Conservation (phyloP, 92 coral and sea anemone species). For the Zoanthus sociatus region DNA sequence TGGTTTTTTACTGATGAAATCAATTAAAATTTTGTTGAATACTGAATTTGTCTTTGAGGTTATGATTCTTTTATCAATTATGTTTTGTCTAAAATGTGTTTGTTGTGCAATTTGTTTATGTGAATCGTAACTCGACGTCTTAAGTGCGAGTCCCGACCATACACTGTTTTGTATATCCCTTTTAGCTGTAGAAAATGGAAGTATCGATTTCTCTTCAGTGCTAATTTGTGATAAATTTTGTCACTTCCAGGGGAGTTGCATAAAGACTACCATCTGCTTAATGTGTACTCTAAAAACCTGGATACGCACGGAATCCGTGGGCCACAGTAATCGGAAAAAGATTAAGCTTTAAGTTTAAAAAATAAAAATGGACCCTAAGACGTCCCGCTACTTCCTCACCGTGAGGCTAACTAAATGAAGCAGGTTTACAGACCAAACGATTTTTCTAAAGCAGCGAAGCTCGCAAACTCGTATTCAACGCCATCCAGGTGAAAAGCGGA, state of each 20-base stretch:
- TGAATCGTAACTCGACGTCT: neutral
- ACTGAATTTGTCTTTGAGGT: neutral
- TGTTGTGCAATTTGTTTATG: neutral
- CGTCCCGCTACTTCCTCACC: neutral
- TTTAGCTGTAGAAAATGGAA: too few relatives aligned
- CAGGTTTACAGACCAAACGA: neutral
- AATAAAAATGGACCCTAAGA: neutral
- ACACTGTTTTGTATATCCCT: too few relatives aligned
- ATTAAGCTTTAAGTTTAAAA: too few relatives aligned
- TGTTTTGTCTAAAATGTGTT: neutral
- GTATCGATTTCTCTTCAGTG: too few relatives aligned
- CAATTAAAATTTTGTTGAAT: neutral
- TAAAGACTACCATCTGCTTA: too few relatives aligned
- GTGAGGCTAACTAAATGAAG: neutral
- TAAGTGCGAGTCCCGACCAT: too few relatives aligned
- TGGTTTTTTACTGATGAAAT: slow-evolving; percentile 23
- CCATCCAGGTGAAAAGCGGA: neutral
- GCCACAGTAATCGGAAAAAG: too few relatives aligned
- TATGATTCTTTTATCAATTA: too few relatives aligned
- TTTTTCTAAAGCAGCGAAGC: slow-evolving; percentile 15
- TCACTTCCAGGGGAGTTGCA: too few relatives aligned
- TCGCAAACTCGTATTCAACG: neutral
- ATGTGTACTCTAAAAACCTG: too few relatives aligned
- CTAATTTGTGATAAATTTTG: too few relatives aligned
- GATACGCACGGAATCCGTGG: too few relatives aligned